Conservation (phyloP, 2,797 vertebrate species). For the Pangasius macronema region DNA sequence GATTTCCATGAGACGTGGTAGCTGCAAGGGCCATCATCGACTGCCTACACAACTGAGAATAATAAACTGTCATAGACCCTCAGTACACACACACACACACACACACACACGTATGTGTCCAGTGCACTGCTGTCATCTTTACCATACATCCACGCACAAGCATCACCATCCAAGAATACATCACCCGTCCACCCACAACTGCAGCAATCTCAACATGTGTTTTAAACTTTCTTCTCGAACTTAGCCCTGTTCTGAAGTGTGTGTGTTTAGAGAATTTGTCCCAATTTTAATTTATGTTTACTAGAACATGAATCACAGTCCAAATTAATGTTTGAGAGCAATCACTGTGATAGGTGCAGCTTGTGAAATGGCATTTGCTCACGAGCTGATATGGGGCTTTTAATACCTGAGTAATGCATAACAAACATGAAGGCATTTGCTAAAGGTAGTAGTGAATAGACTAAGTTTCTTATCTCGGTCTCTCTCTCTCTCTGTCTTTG, state of each 20-base stretch:
- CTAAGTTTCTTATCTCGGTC: background rate
- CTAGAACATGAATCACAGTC: background rate
- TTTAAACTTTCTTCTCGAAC: background rate
- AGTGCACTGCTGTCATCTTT: slow-evolving; percentile 1
- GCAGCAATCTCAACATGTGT: background rate
- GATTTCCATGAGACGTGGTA: slow-evolving; percentile 50
- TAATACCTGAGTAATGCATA: background rate
- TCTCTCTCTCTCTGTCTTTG: background rate
- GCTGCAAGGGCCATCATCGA: slow-evolving; percentile 37
- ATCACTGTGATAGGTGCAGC: background rate
- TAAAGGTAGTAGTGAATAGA: background rate
- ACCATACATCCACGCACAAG: background rate
- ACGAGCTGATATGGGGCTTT: background rate
- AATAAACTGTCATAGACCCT: slow-evolving; percentile 23
- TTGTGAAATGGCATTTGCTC: background rate
- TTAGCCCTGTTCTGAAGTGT: background rate
- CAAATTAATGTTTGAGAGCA: background rate
- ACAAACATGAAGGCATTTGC: background rate
- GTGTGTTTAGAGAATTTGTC: background rate
- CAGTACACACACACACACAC: background rate
- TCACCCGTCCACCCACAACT: background rate
- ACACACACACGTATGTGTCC: background rate
- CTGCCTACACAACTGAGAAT: slow-evolving; percentile 42
- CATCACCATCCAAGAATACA: background rate
- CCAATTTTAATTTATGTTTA: background rate